Evolutionary conservation across 2,113 vertebrate species (phyloP), one percentile per base, ranked within the genome.

Genomic region (Phrynosoma platyrhinos): DNA sequence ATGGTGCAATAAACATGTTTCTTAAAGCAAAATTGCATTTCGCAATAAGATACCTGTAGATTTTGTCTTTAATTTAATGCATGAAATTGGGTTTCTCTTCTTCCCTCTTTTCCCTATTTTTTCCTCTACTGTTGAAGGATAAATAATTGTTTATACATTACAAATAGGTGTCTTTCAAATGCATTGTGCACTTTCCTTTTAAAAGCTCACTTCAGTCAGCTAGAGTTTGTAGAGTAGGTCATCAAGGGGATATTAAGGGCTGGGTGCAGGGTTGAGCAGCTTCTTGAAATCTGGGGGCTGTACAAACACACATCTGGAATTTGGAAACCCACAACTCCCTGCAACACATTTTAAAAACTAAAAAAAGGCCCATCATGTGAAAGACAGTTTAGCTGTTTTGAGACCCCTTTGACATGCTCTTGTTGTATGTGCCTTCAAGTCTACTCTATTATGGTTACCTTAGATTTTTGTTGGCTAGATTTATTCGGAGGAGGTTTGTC

Each of bases 1-100:
- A 90, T 90, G 95, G 95, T 95, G 95, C 94, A 91, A 93, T 95
- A 90, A 94, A 96, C 95, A 90, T 88, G 82, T 96, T 97, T 96
- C 95, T 88, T 96, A 95, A 96, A 94, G 89, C 95, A 95, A 96
- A 93, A 95, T 94, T 96, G 94, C 94, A 95, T 98, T 96, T 97
- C 97, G 98, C 98, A 99, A 99, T 99, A 99, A 98, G 96, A 97
- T 95, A 96, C 94, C 93, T 98, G 97, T 97, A 98, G 97, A 97
- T 98, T 98, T 97, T 97, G 97, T 96, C 96, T 97, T 97, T 97
- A 97, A 95, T 97, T 97, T 94, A 93, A 97, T 98, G 98, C 98
- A 98, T 98, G 98, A 97, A 97, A 96, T 82, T 89, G 76, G 79
- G 55, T 78, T 82, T 62, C 62, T 83, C 68, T 66, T 53, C 32